Base-by-base conservation (phyloP, 2,888 invertebrate species). In the Lasioglossum figueresi region DNA sequence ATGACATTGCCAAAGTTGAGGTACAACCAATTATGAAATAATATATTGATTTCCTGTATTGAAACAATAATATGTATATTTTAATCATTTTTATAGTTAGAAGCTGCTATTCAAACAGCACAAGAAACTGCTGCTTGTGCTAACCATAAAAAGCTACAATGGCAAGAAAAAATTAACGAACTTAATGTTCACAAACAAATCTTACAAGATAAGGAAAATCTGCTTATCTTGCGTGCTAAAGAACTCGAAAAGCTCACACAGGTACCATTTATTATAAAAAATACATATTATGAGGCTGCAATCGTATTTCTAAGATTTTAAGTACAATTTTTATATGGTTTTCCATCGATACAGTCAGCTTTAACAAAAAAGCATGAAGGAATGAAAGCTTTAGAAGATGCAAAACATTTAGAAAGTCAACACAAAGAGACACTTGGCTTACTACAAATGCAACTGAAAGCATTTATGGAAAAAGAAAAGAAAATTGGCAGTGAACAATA, bases 221-320 rank as follows among this genome's bases (percentile, higher is more conserved):
- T 89, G 34, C 90, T 95, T 4, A 81, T 93, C 56, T 71, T 89
- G 40, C 92, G 92, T 59, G 95, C 95, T 14, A 94, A 93, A 87
- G 94, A 94, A 85, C 88, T 95, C 31, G 93, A 95, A 80, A 90
- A 91, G 63, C 88, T 94, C 34, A 94, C 94, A 43, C 93, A 94
- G 87, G 94, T 94, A 86, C 84, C 56, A n/a, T 48, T 66, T 59
- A 23, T 31, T n/a, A 71, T 48, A 37, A 27, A 63, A 27, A 74
- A 63, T 43, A 34, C 19, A 27, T 71, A 43, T 66, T 8, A 12
- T 40, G 37, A 19, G 4, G 4, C 48, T 45, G 14, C 23, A 19
- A 52, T 76, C 72, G 31, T 52, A 56, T 70, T 6, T 34, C 5
- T 27, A 48, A 40, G 6, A 12, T 19, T n/a, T 19, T 27, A 56